Percentiles rank a stretch among this genome's conserved stretches.
Conservation (phyloP, 2,797 vertebrate species). For the Oreochromis grahami region DNA sequence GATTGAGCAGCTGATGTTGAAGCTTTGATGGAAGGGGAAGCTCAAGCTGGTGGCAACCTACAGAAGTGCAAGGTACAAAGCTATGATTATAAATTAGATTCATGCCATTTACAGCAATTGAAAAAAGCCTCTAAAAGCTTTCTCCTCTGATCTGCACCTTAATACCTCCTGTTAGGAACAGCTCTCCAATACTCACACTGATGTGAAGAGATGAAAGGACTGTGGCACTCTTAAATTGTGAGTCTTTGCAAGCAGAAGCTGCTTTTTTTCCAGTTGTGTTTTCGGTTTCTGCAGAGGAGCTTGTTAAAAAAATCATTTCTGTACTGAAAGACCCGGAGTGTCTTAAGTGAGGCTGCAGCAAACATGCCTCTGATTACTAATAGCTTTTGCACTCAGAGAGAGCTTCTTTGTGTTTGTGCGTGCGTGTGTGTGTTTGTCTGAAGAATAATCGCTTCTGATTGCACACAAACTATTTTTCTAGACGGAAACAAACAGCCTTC, state of each 20-base stretch:
- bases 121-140: neutral
- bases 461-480: neutral
- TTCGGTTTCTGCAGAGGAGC: neutral
- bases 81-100: neutral
- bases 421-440: neutral
- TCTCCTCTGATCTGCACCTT: conserved; percentile 3
- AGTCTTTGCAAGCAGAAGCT: neutral
- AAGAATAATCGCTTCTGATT: neutral
- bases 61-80: neutral
- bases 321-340: neutral
- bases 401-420: neutral
- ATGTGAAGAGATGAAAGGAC: neutral
- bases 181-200: neutral
- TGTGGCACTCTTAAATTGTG: neutral
- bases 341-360: conserved; percentile 23
- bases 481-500: neutral
- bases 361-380: conserved; percentile 25
- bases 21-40: neutral
- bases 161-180: neutral
- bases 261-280: neutral
- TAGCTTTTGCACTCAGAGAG: neutral
- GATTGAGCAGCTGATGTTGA: neutral
- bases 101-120: neutral
- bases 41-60: neutral
- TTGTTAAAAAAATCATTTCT: neutral